These are phyloP conservation scores for Osmoderma eremita DNA, from an alignment of 2,888 invertebrate species.

Conservation along the genomic window DNA sequence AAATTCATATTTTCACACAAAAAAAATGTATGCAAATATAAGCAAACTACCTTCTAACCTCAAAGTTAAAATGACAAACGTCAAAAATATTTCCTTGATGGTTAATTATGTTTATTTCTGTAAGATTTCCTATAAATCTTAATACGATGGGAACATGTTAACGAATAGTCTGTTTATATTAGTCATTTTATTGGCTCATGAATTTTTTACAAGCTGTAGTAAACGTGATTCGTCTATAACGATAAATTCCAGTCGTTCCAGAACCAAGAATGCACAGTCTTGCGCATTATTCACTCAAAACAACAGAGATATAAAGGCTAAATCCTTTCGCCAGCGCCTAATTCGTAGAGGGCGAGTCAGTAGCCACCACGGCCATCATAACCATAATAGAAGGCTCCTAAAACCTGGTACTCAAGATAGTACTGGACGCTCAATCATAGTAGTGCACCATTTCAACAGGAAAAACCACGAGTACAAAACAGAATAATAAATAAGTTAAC, in stretches of 20 bases:
- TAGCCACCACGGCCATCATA: conserved; percentile 16
- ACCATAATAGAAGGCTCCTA: not conserved
- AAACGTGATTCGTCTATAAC: not conserved
- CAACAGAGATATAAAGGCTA: not conserved
- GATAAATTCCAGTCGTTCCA: not conserved
- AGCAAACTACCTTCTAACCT: not conserved
- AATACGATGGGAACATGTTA: conserved; percentile 25
- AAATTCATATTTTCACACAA: too few relatives aligned
- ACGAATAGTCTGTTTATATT: not conserved
- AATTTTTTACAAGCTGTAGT: not conserved
- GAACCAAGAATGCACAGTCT: not conserved
- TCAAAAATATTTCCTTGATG: conserved; percentile 16
- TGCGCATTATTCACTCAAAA: not conserved
- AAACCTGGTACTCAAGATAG: not conserved
- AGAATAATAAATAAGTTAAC: not conserved
- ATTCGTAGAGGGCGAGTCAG: not conserved
- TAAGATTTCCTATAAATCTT: not conserved
- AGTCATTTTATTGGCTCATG: not conserved
- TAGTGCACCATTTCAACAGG: not conserved
- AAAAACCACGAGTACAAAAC: conserved; percentile 1
- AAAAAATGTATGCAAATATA: not conserved
- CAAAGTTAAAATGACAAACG: conserved; percentile 9
- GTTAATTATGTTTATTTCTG: conserved; percentile 14
- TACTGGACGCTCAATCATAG: not conserved
- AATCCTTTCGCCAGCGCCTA: not conserved